These are phyloP conservation scores for Hydrotaea diabolus DNA, from an alignment of 2,888 invertebrate genomes.

Conservation along the genomic window DNA sequence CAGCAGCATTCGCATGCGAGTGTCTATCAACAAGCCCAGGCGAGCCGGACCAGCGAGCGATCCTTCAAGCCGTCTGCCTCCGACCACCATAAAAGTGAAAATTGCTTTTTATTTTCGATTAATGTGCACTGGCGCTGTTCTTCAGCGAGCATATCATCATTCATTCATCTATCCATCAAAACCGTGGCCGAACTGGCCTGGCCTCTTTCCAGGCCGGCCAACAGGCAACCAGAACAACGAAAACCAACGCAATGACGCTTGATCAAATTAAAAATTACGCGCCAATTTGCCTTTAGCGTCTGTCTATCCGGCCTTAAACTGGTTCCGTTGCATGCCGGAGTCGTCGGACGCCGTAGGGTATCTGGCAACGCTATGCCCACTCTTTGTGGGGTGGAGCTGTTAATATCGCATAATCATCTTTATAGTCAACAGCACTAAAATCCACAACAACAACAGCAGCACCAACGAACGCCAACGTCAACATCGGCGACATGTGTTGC, in stretches of 20 bases:
- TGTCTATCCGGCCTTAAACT: slow-evolving; percentile 36
- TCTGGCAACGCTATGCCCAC: slow-evolving; percentile 27
- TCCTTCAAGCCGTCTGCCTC: slow-evolving; percentile 15
- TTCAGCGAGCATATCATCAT: slow-evolving; percentile 40
- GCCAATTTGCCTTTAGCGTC: slow-evolving; percentile 61
- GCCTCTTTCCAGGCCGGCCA: neutral
- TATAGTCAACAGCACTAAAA: slow-evolving; percentile 51
- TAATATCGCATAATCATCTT: slow-evolving; percentile 68
- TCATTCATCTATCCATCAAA: slow-evolving; percentile 62
- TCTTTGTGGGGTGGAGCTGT: slow-evolving; percentile 68
- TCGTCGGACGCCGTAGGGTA: slow-evolving; percentile 46
- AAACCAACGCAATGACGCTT: slow-evolving; percentile 54
- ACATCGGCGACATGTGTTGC: neutral
- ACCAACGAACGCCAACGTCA: slow-evolving; percentile 29
- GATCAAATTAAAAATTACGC: slow-evolving; percentile 69
- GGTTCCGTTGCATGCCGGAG: slow-evolving; percentile 30
- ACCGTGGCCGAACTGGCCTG: neutral
- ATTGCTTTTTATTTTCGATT: slow-evolving; percentile 53
- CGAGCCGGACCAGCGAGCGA: neutral
- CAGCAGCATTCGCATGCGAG: neutral
- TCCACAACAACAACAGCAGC: slow-evolving; percentile 10
- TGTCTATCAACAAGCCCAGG: neutral
- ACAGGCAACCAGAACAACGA: slow-evolving; percentile 25
- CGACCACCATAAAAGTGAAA: slow-evolving; percentile 58
- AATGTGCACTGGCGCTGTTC: slow-evolving; percentile 36